Evolutionary conservation across 2,113 vertebrate genomes (phyloP), one percentile per base, ranked within the genome.

Genomic region (Aldabrachelys gigantea): DNA sequence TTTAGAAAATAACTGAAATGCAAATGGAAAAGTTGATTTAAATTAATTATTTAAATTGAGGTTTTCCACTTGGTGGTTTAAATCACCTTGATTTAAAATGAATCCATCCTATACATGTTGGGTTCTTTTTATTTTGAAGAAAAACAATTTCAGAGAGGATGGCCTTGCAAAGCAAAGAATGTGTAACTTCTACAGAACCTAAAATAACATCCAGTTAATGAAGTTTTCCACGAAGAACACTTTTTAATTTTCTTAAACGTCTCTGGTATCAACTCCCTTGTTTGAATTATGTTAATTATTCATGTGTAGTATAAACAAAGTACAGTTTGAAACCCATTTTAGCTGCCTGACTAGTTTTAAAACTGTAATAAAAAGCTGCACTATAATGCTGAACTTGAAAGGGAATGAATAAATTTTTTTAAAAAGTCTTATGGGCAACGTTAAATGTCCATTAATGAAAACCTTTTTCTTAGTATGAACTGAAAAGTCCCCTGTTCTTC

Each of bases 371-470:
- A 65, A 87, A 49, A 87, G 49, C 41, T 84, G 27, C 3, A 82
- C 0, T 88, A 54, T 10, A 54, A 54, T 24, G 41, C 8, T 76
- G 5, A 3, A 29, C 7, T 62, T 92, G 13, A 87, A 88, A 84
- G 65, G 3, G 6, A 85, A 89, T 79, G 56, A 82, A 78, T 53
- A 49, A 2, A 22, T n/a, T 84, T 21, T 84, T 19, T n/a, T 8
- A 47, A 72, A 38, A 72, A 22, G 17, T 19, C 16, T 72, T 38
- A 21, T 72, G n/a, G 25, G 12, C 41, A 78, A 13, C 25, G 75
- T 21, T 50, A 3, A 31, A 47, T 83, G 89, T 87, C 13, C 81
- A 10, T 69, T 49, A 90, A 72, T 19, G 10, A 93, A 95, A 96
- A 84, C 0, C 19, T 88, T 0, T 24, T 2, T 79, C 29, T 92